Base-by-base conservation (phyloP, 2,113 vertebrate species). In the Camelus bactrianus region DNA sequence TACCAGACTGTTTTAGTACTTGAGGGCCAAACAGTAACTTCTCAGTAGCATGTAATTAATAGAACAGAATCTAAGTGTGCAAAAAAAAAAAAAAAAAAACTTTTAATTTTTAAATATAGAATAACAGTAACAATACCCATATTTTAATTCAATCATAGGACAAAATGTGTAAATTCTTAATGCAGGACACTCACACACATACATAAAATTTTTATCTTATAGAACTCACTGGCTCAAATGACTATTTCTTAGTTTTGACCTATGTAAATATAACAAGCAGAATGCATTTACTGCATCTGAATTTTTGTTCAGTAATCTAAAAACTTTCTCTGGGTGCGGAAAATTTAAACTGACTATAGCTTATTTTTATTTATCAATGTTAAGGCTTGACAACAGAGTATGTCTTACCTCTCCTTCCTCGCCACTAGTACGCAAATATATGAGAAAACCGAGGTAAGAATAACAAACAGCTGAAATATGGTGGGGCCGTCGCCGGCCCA, bases 1-100 rank as follows among this genome's bases (percentile, higher is more conserved):
- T 94, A 95, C 91, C 58, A 97, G 94, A 94, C 91, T 97, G 93
- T 93, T 98, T 86, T 96, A 94, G 96, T 97, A 95, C 93, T 88
- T 79, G 32, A 95, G 73, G 80, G 42, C 69, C 95, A 96, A 96
- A 92, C n/a, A 81, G 38, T 90, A 89, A 92, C 52, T 96, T 84
- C 76, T 87, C 30, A 80, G 85, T 64, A 93, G 86, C 48, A 3
- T 58, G 72, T 52, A 94, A 81, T 94, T 93, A 95, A 95, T 28
- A 94, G 50, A 82, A 91, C 56, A 81, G 88, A 56, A 87, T 77
- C 15, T 70, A 94, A 92, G 26, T 80, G 17, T 80, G 30, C n/a
- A 80, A 89, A 84, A 80, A 86, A 62, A 16, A 90, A 87, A 32
- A 9, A 93, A 62, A 16, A 90, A 87, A 32, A 9, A 93, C 20